A percentile compares a stretch with the other conserved stretches of the same genome.
Evolutionary conservation across 2,888 invertebrate species (phyloP).

Genomic region (Drosophila meridionalis): DNA sequence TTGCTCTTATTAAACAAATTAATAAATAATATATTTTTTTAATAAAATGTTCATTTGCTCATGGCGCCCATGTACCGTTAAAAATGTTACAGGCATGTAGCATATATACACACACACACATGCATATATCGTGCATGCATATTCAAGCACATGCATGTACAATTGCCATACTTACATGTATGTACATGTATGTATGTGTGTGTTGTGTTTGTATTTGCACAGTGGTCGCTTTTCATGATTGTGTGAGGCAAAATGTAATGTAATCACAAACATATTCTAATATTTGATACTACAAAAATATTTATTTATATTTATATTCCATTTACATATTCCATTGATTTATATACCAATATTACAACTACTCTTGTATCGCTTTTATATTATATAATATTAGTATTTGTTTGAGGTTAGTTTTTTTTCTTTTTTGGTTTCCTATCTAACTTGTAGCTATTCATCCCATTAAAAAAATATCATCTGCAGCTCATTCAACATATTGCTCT

Average conservation of each 20-base stretch:
- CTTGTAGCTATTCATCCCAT: neutral
- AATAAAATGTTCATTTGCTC: neutral
- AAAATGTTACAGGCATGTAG: neutral
- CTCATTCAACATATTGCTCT: constrained; percentile 10
- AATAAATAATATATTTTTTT: neutral
- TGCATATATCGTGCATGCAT: neutral
- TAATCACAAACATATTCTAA: too few relatives aligned
- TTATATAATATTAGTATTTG: neutral
- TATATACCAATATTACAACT: neutral
- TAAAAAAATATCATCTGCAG: constrained; percentile 1
- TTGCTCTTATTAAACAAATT: neutral
- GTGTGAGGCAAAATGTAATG: neutral
- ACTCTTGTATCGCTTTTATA: neutral
- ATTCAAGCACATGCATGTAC: neutral
- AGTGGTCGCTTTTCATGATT: neutral
- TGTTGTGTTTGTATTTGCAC: constrained; percentile 2
- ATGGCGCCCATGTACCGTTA: neutral
- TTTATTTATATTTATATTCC: neutral
- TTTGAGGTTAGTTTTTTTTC: neutral
- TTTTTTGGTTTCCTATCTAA: neutral
- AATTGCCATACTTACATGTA: neutral
- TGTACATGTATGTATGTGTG: neutral
- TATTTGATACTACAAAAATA: neutral
- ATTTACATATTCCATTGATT: too few relatives aligned
- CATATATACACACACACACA: neutral